A percentile compares a stretch with the other conserved stretches of the same genome.
These are phyloP conservation scores for Clarias macrocephalus DNA, from an alignment of 2,113 vertebrate genomes.

Conservation along the genomic window DNA sequence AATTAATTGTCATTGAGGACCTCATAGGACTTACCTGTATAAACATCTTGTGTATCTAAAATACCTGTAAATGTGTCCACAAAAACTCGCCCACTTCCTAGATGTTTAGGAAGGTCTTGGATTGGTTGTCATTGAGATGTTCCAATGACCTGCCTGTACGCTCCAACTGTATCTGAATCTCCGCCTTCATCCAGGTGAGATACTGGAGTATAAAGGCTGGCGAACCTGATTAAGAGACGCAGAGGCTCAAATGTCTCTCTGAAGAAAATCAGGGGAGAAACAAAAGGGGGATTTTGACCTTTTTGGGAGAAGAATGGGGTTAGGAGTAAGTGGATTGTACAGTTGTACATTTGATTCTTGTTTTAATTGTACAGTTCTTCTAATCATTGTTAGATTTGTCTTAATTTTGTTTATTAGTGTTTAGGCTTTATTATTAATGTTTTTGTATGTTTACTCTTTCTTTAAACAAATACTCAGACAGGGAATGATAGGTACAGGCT, in stretches of 20 bases:
- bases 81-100: conserved; percentile 28
- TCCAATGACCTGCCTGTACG: conserved; percentile 44
- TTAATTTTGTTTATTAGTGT: conserved; percentile 15
- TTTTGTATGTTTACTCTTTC: background rate
- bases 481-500: conserved; percentile 87
- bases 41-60: conserved; percentile 35
- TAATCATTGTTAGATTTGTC: background rate
- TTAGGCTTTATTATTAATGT: background rate
- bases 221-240: conserved; percentile 51
- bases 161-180: conserved; percentile 2
- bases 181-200: conserved; percentile 63
- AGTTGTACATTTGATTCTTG: background rate
- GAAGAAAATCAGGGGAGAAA: conserved; percentile 52
- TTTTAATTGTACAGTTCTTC: conserved; percentile 45
- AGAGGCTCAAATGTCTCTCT: conserved; percentile 63
- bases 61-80: conserved; percentile 28
- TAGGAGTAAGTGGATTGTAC: conserved; percentile 67
- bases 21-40: conserved; percentile 43
- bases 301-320: conserved; percentile 68
- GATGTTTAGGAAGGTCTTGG: conserved; percentile 17
- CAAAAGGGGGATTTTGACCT: background rate
- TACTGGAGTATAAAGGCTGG: conserved; percentile 67
- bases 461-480: conserved; percentile 55
- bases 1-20: conserved; percentile 33
- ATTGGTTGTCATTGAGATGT: conserved; percentile 41